These are phyloP conservation scores for Typhlichthys subterraneus DNA, from an alignment of 2,797 vertebrate species.

Conservation along the genomic window DNA sequence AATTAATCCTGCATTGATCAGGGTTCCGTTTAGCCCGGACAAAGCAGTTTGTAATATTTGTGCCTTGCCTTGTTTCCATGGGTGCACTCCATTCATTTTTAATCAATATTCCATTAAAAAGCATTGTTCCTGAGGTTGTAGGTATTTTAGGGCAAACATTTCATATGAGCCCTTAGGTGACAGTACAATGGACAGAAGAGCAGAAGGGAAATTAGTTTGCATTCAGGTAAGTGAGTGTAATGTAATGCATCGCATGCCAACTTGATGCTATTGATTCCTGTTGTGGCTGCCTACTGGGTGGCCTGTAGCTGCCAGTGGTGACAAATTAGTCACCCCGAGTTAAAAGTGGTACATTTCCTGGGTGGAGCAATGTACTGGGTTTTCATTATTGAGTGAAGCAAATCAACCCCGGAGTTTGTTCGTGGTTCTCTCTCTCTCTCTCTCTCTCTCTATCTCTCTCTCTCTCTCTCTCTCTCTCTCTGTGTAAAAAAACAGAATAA, in stretches of 20 bases:
- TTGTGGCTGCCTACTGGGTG: constrained; percentile 47
- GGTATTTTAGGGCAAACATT: constrained; percentile 33
- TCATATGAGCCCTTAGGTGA: constrained; percentile 27
- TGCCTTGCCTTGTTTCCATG: constrained; percentile 66
- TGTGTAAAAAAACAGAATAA: not conserved
- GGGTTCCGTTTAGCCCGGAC: constrained; percentile 59
- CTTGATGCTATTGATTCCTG: constrained; percentile 59
- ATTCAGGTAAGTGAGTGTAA: constrained; percentile 54
- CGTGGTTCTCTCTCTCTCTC: not conserved
- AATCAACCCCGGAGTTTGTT: constrained; percentile 7
- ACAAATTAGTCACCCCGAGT: constrained; percentile 57
- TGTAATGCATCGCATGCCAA: constrained; percentile 47
- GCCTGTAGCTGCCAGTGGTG: constrained; percentile 46
- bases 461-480: not conserved
- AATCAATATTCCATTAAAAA: constrained; percentile 82
- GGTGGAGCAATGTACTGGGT: constrained; percentile 4
- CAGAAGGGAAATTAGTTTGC: constrained; percentile 52
- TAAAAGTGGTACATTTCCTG: constrained; percentile 32
- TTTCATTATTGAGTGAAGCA: constrained; percentile 22
- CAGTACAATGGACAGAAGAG: constrained; percentile 28
- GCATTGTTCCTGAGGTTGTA: constrained; percentile 56
- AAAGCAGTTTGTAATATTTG: constrained; percentile 76
- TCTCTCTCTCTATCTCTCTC: not conserved
- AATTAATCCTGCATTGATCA: constrained; percentile 82
- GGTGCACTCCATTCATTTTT: constrained; percentile 74